Evolutionary conservation across 2,113 vertebrate genomes (phyloP).

Genomic region (Ammospiza caudacuta): DNA sequence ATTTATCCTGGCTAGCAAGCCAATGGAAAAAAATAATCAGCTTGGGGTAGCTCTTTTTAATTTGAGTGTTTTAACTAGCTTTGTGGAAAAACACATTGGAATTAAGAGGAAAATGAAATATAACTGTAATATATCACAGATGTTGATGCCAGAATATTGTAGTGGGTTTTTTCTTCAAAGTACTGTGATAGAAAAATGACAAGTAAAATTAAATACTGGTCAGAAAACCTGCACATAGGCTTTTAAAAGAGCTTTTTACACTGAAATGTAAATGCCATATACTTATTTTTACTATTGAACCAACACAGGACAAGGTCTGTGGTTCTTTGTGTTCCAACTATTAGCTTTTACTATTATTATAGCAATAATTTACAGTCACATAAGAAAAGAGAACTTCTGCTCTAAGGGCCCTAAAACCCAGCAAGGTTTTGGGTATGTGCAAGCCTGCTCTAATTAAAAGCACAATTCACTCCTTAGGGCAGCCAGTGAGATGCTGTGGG

Average conservation of each 20-base stretch:
- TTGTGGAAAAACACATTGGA: background rate
- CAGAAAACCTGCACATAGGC: background rate
- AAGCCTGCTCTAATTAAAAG: background rate
- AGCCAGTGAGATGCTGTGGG: background rate
- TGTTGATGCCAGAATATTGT: background rate
- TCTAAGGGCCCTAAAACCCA: background rate
- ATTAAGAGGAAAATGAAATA: background rate
- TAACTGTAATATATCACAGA: background rate
- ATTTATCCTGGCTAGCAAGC: conserved; percentile 28
- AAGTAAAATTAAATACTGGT: background rate
- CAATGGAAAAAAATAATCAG: conserved; percentile 33
- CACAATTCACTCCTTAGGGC: background rate
- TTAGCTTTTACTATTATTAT: background rate
- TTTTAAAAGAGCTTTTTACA: background rate
- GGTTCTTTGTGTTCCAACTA: background rate
- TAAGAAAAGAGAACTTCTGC: background rate
- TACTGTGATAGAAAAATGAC: background rate
- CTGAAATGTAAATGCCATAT: background rate
- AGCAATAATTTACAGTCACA: background rate
- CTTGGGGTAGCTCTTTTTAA: background rate
- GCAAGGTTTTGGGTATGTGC: background rate
- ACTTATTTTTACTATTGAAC: background rate
- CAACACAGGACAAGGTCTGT: background rate
- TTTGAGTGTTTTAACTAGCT: background rate
- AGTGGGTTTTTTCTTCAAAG: background rate